phyloP scores from a whole-genome alignment of 1,140 invertebrate species.

The Drosophila dunni region DNA sequence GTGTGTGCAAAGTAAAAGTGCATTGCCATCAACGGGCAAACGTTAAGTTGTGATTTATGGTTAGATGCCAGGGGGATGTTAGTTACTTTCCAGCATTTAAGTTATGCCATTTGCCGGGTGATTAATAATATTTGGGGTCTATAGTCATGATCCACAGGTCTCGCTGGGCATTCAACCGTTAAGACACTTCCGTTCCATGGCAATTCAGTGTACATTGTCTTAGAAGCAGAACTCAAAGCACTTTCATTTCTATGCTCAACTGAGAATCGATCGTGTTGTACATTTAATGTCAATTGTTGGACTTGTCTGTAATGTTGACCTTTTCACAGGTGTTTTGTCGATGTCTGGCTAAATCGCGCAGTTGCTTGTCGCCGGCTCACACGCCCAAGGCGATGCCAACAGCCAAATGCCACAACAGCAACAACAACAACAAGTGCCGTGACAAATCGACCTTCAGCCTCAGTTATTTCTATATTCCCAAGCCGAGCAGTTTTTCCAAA shows the following conservation, averaged over 20 bases:
- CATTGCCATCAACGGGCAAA: constrained; percentile 22
- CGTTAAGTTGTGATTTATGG: constrained; percentile 1
- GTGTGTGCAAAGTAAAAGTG: constrained; percentile 20
- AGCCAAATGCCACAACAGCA: constrained; percentile 52
- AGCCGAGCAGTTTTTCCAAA: constrained; percentile 57
- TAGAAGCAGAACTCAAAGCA: constrained; percentile 54
- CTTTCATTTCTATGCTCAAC: constrained; percentile 58
- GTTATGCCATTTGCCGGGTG: constrained; percentile 45
- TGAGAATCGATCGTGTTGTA: constrained; percentile 8
- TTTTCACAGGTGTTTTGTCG: constrained; percentile 64
- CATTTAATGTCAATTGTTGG: constrained; percentile 56
- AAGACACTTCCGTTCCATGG: constrained; percentile 27
- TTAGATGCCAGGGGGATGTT: not conserved
- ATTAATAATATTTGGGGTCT: constrained; percentile 28
- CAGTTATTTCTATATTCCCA: constrained; percentile 59
- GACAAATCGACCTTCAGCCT: constrained; percentile 66
- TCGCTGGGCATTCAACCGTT: constrained; percentile 60
- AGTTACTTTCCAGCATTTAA: constrained; percentile 32
- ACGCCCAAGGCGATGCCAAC: constrained; percentile 58
- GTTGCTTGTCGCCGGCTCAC: constrained; percentile 33
- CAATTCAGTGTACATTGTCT: constrained; percentile 6
- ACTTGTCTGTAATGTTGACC: constrained; percentile 44
- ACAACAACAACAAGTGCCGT: constrained; percentile 24
- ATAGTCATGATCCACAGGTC: constrained; percentile 30
- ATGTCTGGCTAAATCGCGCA: not conserved